phyloP scores from a whole-genome alignment of 2,888 invertebrate species.

The Zaprionus obscuricornis region DNA sequence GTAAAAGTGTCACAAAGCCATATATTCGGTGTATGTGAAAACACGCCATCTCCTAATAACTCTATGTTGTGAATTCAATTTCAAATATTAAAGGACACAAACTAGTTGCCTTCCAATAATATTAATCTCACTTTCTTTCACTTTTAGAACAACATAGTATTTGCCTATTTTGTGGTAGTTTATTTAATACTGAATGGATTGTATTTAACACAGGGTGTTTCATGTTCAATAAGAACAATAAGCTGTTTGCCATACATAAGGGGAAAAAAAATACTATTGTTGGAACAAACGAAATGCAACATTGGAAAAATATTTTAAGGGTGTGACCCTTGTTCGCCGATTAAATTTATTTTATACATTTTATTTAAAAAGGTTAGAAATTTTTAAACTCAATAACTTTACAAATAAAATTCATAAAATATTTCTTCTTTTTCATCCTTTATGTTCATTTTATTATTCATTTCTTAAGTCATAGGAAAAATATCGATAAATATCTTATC shows the following conservation, averaged over 20 bases:
- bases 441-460: too few relatives aligned
- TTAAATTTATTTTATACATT: too few relatives aligned
- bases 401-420: too few relatives aligned
- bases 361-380: too few relatives aligned
- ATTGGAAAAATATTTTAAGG: too few relatives aligned
- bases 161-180: constrained; percentile 46
- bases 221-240: constrained; percentile 22
- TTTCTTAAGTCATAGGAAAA: too few relatives aligned
- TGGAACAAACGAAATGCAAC: too few relatives aligned
- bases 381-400: too few relatives aligned
- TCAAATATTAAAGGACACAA: constrained; percentile 46
- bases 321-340: too few relatives aligned
- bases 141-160: constrained; percentile 54
- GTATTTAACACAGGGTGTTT: constrained; percentile 52
- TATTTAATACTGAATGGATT: constrained; percentile 53
- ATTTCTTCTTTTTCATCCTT: too few relatives aligned
- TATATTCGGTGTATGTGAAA: constrained; percentile 47
- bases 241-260: too few relatives aligned
- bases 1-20: constrained; percentile 50
- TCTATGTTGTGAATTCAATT: constrained; percentile 33
- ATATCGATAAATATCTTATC: too few relatives aligned
- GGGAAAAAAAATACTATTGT: constrained; percentile 16
- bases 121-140: constrained; percentile 34
- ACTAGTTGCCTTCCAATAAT: constrained; percentile 38
- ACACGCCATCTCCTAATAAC: constrained; percentile 54